Evolutionary conservation across 2,888 invertebrate species (phyloP).

Genomic region (Limenitis camilla): DNA sequence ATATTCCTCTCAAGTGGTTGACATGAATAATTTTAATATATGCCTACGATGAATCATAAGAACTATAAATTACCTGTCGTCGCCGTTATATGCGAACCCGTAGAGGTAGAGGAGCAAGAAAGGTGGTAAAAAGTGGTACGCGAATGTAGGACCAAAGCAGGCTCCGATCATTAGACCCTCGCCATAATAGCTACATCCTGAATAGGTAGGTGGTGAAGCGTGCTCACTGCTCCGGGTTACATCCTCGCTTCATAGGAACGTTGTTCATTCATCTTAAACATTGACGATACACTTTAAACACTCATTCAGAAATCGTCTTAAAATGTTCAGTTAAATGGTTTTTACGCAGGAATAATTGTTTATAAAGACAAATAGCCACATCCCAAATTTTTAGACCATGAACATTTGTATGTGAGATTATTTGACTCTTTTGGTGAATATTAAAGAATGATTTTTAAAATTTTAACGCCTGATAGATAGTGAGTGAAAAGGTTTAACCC

Average conservation of each 20-base stretch:
- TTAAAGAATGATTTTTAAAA: no score
- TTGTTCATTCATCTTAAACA: slow-evolving; percentile 58
- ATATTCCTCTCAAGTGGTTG: slow-evolving; percentile 21
- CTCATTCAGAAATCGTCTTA: background rate
- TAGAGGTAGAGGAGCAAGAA: slow-evolving; percentile 55
- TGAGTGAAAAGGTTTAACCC: no score
- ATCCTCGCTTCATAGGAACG: slow-evolving; percentile 27
- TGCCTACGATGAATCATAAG: slow-evolving; percentile 30
- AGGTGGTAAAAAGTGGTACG: slow-evolving; percentile 56
- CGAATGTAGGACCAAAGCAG: slow-evolving; percentile 56
- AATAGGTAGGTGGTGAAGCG: slow-evolving; percentile 67
- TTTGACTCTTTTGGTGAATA: no score
- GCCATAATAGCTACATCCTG: slow-evolving; percentile 70
- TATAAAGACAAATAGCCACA: no score
- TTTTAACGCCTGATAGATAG: no score
- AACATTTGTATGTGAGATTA: no score
- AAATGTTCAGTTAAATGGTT: no score
- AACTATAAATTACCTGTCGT: slow-evolving; percentile 38
- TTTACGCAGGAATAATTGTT: no score
- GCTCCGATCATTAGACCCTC: slow-evolving; percentile 68
- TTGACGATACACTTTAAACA: slow-evolving; percentile 6
- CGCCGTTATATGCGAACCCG: slow-evolving; percentile 60
- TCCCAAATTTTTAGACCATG: no score
- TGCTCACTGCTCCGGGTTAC: slow-evolving; percentile 50
- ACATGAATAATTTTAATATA: slow-evolving; percentile 25